Percentiles rank a stretch among this genome's conserved stretches.
These are phyloP conservation scores for Caiman crocodilus DNA, from an alignment of 2,797 vertebrate genomes.

Conservation along the genomic window DNA sequence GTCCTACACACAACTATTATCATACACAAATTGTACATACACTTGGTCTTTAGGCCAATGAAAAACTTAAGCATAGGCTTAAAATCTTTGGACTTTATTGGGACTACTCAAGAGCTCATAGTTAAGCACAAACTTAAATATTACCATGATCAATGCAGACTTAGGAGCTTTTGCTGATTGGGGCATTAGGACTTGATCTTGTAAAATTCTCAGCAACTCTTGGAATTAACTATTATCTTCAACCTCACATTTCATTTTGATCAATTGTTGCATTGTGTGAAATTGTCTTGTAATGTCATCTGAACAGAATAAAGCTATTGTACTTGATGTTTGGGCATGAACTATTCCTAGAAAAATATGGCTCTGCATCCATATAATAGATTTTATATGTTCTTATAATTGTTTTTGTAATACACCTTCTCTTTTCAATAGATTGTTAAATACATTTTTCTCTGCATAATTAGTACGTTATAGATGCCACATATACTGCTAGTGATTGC, in stretches of 20 bases:
- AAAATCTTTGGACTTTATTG: background rate
- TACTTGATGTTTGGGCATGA: background rate
- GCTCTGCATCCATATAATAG: background rate
- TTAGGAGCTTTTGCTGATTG: background rate
- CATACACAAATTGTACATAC: background rate
- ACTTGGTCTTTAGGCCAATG: background rate
- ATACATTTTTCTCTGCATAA: background rate
- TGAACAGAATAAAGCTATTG: background rate
- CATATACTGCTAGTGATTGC: rapidly evolving
- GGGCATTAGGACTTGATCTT: background rate
- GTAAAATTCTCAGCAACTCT: background rate
- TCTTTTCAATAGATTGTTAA: background rate
- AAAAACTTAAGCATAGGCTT: background rate
- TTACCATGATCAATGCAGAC: background rate
- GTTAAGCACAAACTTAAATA: background rate
- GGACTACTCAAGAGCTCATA: background rate
- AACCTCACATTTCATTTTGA: background rate
- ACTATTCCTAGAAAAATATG: background rate
- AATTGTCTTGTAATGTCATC: background rate
- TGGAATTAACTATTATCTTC: background rate
- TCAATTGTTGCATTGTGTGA: background rate
- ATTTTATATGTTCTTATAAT: background rate
- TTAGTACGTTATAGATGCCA: background rate
- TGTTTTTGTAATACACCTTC: background rate
- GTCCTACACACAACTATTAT: background rate